Evolutionary conservation across 2,888 invertebrate species (phyloP).

Genomic region (Stramonita haemastoma): DNA sequence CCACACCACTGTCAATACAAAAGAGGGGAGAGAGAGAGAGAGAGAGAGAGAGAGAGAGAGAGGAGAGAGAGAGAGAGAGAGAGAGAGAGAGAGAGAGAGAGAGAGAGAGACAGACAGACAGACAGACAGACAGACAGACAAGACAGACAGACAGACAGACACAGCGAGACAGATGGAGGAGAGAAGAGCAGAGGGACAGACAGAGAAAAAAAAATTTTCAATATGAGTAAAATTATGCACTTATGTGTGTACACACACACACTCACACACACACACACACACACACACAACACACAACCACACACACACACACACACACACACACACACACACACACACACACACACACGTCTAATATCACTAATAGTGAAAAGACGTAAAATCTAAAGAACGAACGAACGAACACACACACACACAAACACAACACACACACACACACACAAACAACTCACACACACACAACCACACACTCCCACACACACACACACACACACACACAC

Average conservation of each 20-base stretch:
- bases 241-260: too few relatives aligned
- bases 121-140: too few relatives aligned
- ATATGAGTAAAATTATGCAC: too few relatives aligned
- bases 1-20: too few relatives aligned
- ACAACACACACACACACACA: conserved; percentile 46
- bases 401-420: conserved; percentile 48
- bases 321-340: conserved; percentile 52
- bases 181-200: too few relatives aligned
- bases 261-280: conserved; percentile 52
- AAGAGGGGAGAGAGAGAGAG: background rate
- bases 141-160: too few relatives aligned
- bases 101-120: too few relatives aligned
- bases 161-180: too few relatives aligned
- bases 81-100: too few relatives aligned
- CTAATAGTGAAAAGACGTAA: too few relatives aligned
- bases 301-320: background rate
- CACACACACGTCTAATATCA: background rate
- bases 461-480: conserved; percentile 58
- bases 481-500: background rate
- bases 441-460: conserved; percentile 40
- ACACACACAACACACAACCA: background rate
- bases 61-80: too few relatives aligned
- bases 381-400: conserved; percentile 54
- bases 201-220: too few relatives aligned
- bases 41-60: background rate